phyloP scores from a whole-genome alignment of 2,113 vertebrate genomes.

The Pituophis catenifer region DNA sequence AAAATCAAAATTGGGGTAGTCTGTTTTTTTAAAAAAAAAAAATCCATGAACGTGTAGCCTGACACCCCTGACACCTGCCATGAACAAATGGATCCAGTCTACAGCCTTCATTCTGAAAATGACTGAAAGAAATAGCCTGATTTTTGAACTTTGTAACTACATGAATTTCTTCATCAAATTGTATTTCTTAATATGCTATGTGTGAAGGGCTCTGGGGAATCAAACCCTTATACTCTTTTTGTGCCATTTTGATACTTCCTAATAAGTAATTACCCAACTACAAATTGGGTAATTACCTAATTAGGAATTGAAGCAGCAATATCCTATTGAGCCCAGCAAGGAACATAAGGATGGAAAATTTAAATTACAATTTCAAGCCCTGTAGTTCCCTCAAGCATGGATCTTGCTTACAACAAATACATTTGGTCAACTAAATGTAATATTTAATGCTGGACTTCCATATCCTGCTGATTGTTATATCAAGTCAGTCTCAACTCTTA shows the following conservation, averaged over 20 bases:
- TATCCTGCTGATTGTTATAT: background rate
- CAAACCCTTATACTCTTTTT: background rate
- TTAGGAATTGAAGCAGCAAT: background rate
- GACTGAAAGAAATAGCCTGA: background rate
- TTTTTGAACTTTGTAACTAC: background rate
- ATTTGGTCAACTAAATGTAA: background rate
- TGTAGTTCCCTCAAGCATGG: background rate
- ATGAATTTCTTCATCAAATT: background rate
- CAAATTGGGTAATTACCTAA: background rate
- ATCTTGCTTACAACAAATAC: background rate
- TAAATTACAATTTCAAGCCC: background rate
- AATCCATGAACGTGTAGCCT: background rate
- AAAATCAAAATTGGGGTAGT: background rate
- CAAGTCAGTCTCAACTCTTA: background rate
- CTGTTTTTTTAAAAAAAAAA: background rate
- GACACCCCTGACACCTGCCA: background rate
- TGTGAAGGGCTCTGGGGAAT: background rate
- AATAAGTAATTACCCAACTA: background rate
- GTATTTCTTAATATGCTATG: background rate
- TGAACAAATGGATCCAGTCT: background rate
- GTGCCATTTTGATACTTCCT: background rate
- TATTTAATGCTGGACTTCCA: background rate
- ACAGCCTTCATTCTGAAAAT: background rate
- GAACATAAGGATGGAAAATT: background rate
- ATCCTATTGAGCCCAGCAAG: background rate